Conservation (phyloP, 2,888 invertebrate species). For the Odontomyia ornata region DNA sequence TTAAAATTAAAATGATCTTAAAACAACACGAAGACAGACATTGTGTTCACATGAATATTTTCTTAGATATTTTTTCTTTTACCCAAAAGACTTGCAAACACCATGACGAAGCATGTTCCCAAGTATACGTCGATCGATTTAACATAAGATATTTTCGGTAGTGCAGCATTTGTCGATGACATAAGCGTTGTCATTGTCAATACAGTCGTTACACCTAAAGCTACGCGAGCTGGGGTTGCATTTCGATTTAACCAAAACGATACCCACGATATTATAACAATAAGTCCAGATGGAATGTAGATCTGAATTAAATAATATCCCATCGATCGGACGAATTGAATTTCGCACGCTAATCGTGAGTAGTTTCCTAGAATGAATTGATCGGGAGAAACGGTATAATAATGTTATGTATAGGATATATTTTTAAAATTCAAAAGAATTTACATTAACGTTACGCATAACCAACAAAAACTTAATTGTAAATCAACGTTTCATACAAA, state of each 20-base stretch:
- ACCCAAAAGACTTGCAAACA: constrained; percentile 96
- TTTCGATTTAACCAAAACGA: constrained; percentile 96
- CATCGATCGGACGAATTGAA: constrained; percentile 97
- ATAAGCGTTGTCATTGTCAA: constrained; percentile 97
- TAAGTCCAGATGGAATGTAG: constrained; percentile 96
- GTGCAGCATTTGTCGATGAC: constrained; percentile 94
- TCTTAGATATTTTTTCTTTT: constrained; percentile 61
- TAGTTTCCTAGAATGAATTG: constrained; percentile 80
- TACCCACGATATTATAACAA: constrained; percentile 97
- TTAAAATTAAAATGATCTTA: background rate
- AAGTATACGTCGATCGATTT: constrained; percentile 97
- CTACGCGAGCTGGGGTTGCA: constrained; percentile 92
- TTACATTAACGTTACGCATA: too few relatives aligned
- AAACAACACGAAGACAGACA: background rate
- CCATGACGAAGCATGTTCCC: constrained; percentile 99
- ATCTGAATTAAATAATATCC: constrained; percentile 99
- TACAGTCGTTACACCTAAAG: constrained; percentile 94
- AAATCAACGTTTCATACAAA: too few relatives aligned
- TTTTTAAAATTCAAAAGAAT: background rate
- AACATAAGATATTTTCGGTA: constrained; percentile 98
- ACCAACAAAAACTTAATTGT: too few relatives aligned
- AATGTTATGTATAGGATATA: constrained; percentile 6
- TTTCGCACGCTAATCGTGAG: constrained; percentile 94
- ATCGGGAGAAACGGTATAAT: constrained; percentile 20
- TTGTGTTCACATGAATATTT: background rate